Evolutionary conservation across 2,888 invertebrate genomes (phyloP).

Genomic region (Caenorhabditis panamensis): DNA sequence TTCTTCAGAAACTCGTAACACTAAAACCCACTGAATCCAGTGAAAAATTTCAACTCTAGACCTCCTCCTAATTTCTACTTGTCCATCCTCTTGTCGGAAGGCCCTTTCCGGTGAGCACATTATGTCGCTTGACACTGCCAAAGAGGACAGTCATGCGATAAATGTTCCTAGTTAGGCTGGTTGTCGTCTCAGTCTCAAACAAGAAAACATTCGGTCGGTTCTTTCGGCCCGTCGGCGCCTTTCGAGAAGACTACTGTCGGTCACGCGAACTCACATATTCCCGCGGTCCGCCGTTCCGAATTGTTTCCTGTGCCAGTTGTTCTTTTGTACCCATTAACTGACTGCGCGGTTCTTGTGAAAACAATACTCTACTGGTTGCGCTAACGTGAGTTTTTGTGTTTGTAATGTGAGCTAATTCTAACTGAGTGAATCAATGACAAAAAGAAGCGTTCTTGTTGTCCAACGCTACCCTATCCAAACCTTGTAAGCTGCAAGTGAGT

Average conservation of each 20-base stretch:
- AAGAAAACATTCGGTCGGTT: slow-evolving; percentile 30
- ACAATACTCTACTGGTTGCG: too few species aligned
- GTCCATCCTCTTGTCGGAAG: slow-evolving; percentile 33
- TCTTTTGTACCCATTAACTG: neutral
- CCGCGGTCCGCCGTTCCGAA: slow-evolving; percentile 26
- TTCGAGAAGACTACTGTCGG: slow-evolving; percentile 53
- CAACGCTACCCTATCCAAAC: too few species aligned
- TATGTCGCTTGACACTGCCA: slow-evolving; percentile 38
- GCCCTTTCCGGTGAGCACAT: slow-evolving; percentile 55
- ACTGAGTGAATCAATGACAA: too few species aligned
- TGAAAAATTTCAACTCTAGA: too few species aligned
- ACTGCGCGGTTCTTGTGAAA: too few species aligned
- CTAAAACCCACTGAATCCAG: too few species aligned
- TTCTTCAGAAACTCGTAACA: too few species aligned
- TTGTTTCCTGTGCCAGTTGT: slow-evolving; percentile 20
- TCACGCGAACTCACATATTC: slow-evolving; percentile 57
- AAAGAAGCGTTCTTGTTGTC: too few species aligned
- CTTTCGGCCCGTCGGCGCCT: slow-evolving; percentile 14
- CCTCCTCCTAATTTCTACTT: slow-evolving; percentile 38
- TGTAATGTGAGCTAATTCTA: too few species aligned
- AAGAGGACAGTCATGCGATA: slow-evolving; percentile 50
- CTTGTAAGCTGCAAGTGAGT: neutral
- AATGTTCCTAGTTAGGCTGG: slow-evolving; percentile 61
- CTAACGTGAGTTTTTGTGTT: too few species aligned
- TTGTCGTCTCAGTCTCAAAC: slow-evolving; percentile 15